A percentile compares a stretch with the other conserved stretches of the same genome.
Conservation (phyloP, 2,113 vertebrate species). For the Pyxicephalus adspersus region DNA sequence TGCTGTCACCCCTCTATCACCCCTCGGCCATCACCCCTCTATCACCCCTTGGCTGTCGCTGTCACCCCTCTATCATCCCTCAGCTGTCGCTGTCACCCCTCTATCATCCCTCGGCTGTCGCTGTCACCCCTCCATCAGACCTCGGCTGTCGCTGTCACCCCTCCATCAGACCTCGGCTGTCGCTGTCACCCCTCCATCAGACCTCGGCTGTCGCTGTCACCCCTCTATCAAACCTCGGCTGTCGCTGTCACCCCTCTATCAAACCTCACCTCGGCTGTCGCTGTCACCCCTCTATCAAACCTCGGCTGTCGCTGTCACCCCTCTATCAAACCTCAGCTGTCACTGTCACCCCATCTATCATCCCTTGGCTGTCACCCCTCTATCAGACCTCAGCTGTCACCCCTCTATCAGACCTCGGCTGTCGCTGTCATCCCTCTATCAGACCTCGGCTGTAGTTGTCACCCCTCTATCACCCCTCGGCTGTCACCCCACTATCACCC, state of each 20-base stretch:
- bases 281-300: no score
- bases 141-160: background rate
- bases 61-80: background rate
- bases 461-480: background rate
- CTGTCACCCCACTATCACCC: background rate
- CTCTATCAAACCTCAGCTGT: background rate
- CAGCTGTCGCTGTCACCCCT: background rate
- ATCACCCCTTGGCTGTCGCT: no score
- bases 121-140: background rate
- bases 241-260: background rate
- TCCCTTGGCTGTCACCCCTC: background rate
- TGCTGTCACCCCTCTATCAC: no score
- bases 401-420: background rate
- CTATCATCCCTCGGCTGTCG: background rate
- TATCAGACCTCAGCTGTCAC: background rate
- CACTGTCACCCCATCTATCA: background rate
- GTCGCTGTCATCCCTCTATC: no score
- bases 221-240: background rate
- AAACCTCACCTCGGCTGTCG: background rate
- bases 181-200: no score
- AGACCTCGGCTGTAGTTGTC: background rate
- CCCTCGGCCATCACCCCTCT: no score
- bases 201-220: background rate
- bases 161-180: background rate
- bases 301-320: background rate